phyloP scores from a whole-genome alignment of 2,113 vertebrate genomes.

The Melanocharis versteri region DNA sequence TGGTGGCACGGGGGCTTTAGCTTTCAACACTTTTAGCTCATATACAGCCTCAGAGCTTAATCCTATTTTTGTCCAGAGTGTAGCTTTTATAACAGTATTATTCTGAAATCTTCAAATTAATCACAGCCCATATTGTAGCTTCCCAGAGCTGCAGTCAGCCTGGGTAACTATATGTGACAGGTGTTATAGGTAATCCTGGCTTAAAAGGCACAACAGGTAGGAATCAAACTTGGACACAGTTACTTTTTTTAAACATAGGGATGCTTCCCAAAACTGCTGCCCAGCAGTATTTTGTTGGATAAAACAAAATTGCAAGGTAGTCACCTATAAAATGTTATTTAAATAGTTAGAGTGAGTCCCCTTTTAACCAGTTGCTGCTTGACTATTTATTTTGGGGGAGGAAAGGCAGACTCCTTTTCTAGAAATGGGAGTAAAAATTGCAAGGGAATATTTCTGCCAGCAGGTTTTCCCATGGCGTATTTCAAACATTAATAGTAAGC shows the following conservation, averaged over 20 bases:
- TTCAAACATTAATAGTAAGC: neutral
- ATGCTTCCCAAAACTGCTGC: neutral
- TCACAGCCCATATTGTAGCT: slow-evolving; percentile 49
- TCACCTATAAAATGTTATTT: neutral
- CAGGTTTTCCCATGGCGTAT: rapidly evolving
- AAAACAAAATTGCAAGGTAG: neutral
- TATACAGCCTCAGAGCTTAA: slow-evolving; percentile 69
- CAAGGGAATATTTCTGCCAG: neutral
- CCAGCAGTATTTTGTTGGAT: neutral
- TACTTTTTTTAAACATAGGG: slow-evolving; percentile 10
- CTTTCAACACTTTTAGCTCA: slow-evolving; percentile 68
- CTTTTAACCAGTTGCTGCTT: neutral
- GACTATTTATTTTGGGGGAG: neutral
- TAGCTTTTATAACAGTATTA: slow-evolving; percentile 68
- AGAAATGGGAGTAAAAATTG: neutral
- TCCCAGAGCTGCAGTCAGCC: slow-evolving; percentile 44
- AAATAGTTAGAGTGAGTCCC: neutral
- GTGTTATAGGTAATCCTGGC: slow-evolving; percentile 46
- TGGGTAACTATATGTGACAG: slow-evolving; percentile 20
- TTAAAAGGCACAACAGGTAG: slow-evolving; percentile 64
- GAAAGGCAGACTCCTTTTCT: neutral
- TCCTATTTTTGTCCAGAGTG: slow-evolving; percentile 72
- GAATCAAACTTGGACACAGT: neutral
- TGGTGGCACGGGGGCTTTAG: slow-evolving; percentile 19
- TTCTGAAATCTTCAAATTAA: slow-evolving; percentile 70